Evolutionary conservation across 2,888 invertebrate species (phyloP), one percentile per base, ranked within the genome.

Genomic region (Laothoe populi): DNA sequence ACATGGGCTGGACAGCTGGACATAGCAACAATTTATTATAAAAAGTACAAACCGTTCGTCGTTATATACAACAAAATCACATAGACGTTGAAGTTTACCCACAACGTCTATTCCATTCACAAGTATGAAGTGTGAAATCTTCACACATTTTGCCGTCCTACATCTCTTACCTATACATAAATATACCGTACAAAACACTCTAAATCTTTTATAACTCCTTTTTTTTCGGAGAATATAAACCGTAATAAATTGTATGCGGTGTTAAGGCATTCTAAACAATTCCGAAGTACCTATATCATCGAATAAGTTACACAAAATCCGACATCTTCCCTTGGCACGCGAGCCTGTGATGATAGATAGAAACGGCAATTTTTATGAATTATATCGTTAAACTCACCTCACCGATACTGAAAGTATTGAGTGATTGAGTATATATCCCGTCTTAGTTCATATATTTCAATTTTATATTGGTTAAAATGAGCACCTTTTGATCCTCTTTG

Each of bases 301-400:
- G 24, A 53, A 53, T 31, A 35, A 53, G 16, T 53, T 16, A 3
- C 35, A 35, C 35, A 35, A 35, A 53, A 53, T 10, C 0, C 49
- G 49, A 53, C 35, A 35, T 53, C 4, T 53, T 35, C n/a, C 48
- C 48, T 35, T 53, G 53, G 53, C 53, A 53, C 53, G 35, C 53
- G 53, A 35, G 19, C 10, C 16, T 31, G 19, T 21, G 35, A 10
- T 31, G 31, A 53, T 19, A 31, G 53, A 35, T 35, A 35, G 31
- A 53, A 31, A 19, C 16, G 31, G 31, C 53, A 19, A 53, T 53
- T 53, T 53, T 35, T 35, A 53, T 31, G 53, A 35, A 53, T 53
- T 31, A 53, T 53, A 35, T 53, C 31, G 19, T 13, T 35, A 53
- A 16, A 35, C 46, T 4, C 46, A 46, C 23, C 46, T 26, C 19